Percentiles rank a stretch among this genome's conserved stretches.
phyloP scores from a whole-genome alignment of 2,888 invertebrate genomes.

The Tenthredo notha region DNA sequence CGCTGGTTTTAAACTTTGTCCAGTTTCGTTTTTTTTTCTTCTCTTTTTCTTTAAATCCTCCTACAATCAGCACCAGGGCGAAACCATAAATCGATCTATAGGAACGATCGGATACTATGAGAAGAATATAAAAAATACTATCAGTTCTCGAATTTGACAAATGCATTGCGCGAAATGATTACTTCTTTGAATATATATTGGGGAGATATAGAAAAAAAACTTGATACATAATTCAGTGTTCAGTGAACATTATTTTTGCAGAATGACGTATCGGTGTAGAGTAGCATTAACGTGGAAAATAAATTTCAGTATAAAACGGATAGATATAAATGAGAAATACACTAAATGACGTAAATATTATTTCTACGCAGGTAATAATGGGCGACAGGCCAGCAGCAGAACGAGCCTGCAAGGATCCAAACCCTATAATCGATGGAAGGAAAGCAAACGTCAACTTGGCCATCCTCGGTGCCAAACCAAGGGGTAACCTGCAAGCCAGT shows the following conservation, averaged over 20 bases:
- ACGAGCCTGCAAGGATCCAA: constrained; percentile 97
- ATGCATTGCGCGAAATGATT: background rate
- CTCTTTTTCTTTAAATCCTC: constrained; percentile 15
- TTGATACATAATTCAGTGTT: background rate
- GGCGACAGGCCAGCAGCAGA: constrained; percentile 96
- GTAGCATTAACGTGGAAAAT: background rate
- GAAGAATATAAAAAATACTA: background rate
- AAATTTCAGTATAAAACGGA: background rate
- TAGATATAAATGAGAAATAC: background rate
- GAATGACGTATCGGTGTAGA: background rate
- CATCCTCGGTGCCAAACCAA: constrained; percentile 97
- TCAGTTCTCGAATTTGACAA: background rate
- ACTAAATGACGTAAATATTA: constrained; percentile 6
- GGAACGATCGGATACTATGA: background rate
- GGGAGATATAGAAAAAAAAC: background rate
- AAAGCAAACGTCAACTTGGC: constrained; percentile 99
- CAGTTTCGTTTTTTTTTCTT: constrained; percentile 11
- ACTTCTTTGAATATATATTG: background rate
- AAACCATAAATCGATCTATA: background rate
- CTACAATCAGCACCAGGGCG: background rate
- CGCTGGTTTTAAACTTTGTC: constrained; percentile 24
- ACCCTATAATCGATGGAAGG: constrained; percentile 98
- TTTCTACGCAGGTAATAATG: constrained; percentile 94
- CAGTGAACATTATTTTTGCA: background rate
- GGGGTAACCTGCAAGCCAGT: constrained; percentile 92